A percentile compares a stretch with the other conserved stretches of the same genome.
Conservation (phyloP, 2,888 invertebrate species). For the Coleophora flavipennella region DNA sequence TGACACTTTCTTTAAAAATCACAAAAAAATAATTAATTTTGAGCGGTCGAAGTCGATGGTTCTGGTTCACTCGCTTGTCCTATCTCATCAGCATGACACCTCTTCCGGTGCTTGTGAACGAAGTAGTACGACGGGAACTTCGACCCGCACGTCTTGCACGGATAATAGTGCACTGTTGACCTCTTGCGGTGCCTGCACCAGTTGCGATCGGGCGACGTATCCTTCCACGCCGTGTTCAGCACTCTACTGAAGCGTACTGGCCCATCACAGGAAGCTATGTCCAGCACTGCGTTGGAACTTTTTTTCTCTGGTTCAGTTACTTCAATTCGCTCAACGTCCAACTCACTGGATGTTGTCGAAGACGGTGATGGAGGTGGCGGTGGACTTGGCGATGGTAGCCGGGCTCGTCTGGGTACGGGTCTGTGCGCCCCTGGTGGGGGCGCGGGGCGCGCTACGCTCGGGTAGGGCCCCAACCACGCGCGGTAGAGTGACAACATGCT, state of each 20-base stretch:
- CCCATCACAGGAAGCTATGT: conserved; percentile 93
- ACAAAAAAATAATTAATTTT: conserved; percentile 1
- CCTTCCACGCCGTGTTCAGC: conserved; percentile 84
- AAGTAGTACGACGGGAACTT: conserved; percentile 96
- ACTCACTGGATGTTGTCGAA: conserved; percentile 55
- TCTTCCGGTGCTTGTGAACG: conserved; percentile 91
- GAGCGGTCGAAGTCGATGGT: conserved; percentile 40
- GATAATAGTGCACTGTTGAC: conserved; percentile 91
- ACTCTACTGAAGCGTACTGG: conserved; percentile 89
- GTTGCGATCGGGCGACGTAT: conserved; percentile 71
- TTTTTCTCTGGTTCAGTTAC: conserved; percentile 33
- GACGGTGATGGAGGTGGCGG: conserved; percentile 49
- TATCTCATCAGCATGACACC: conserved; percentile 82
- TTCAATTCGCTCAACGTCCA: conserved; percentile 58
- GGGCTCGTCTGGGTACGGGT: conserved; percentile 52
- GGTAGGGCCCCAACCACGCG: conserved; percentile 66
- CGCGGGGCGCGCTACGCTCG: conserved; percentile 56
- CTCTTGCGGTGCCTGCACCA: conserved; percentile 89
- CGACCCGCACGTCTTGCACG: conserved; percentile 92
- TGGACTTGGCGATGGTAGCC: conserved; percentile 43
- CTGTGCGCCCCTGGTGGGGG: conserved; percentile 65
- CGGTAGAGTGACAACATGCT: conserved; percentile 66
- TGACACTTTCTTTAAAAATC: neutral
- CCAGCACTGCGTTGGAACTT: conserved; percentile 74
- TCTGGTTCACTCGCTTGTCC: conserved; percentile 14